phyloP scores from a whole-genome alignment of 2,888 invertebrate genomes.

The Drosophila kanekoi region DNA sequence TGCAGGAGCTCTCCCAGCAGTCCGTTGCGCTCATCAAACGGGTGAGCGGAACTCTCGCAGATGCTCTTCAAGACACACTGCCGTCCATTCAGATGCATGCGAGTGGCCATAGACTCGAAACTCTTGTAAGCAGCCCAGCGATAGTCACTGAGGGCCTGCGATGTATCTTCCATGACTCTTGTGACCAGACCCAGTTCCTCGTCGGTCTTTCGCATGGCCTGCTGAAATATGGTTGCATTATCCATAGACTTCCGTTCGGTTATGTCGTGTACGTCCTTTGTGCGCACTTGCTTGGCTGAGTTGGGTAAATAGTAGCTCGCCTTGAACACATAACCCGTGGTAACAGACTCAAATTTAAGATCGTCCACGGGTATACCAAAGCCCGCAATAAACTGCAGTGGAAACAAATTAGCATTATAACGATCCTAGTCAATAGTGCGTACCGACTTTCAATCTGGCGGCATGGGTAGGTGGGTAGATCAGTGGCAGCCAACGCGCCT shows the following conservation, averaged over 20 bases:
- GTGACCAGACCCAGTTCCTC: constrained; percentile 39
- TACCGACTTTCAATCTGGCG: constrained; percentile 55
- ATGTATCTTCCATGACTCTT: constrained; percentile 32
- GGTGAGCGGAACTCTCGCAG: constrained; percentile 90
- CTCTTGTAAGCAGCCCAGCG: constrained; percentile 81
- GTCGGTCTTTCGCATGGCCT: constrained; percentile 36
- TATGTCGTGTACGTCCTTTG: constrained; percentile 51
- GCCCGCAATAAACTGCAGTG: constrained; percentile 43
- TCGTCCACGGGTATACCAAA: constrained; percentile 55
- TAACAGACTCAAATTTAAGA: constrained; percentile 49
- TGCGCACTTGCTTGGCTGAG: constrained; percentile 50
- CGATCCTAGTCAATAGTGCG: not conserved
- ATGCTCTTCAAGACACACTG: constrained; percentile 91
- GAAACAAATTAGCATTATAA: not conserved
- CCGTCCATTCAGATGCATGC: constrained; percentile 89
- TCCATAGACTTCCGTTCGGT: constrained; percentile 17
- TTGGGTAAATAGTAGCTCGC: constrained; percentile 65
- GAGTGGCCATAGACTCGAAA: constrained; percentile 73
- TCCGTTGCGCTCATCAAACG: constrained; percentile 89
- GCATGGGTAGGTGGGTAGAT: constrained; percentile 58
- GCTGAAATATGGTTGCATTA: constrained; percentile 64
- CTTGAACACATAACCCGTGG: constrained; percentile 72
- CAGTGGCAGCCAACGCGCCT: constrained; percentile 53
- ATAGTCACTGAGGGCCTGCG: constrained; percentile 64
- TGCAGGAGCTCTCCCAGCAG: constrained; percentile 91